Evolutionary conservation across 2,797 vertebrate genomes (phyloP), one percentile per base, ranked within the genome.

Genomic region (Chloroceryle amazona): DNA sequence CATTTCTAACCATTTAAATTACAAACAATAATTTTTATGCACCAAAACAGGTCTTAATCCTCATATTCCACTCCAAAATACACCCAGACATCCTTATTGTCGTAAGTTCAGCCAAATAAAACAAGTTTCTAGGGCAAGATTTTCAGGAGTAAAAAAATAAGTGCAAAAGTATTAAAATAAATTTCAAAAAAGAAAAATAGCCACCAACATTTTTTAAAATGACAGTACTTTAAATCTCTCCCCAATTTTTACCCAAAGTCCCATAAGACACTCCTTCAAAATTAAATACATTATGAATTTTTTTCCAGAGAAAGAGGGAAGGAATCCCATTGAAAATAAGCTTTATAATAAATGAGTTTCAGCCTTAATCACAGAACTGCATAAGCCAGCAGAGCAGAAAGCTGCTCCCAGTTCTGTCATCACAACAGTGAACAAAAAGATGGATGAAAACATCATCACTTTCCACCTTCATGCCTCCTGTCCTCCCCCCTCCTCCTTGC

Each of bases 41-140:
- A 92, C 61, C 72, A 78, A 93, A 95, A 74, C 72, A 90, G 67
- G 51, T 89, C 82, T 93, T 63, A 91, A 81, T 60, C 81, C 74
- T 89, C 31, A 5, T 67, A 67, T 93, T 95, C 70, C 78, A 41
- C 66, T 83, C 88, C 81, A 94, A 93, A 95, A 86, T 76, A 88
- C 41, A 93, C 47, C 39, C 82, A 93, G 91, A 91, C 73, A 94
- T 79, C 65, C 72, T 93, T 58, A 82, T 72, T 71, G 51, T 84
- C 67, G 39, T n/a, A 81, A 75, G 52, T 13, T n/a, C 41, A 86
- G 95, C 70, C 94, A 96, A 95, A 80, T 31, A 81, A 94, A 91
- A 93, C 81, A 91, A 84, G 52, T 74, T 81, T 70, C 88, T 35
- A 73, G 37, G 55, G 39, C 18, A 79, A 75, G 31, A 15, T 93